Evolutionary conservation across 2,888 invertebrate genomes (phyloP), one percentile per base, ranked within the genome.

Genomic region (Deilephila elpenor): DNA sequence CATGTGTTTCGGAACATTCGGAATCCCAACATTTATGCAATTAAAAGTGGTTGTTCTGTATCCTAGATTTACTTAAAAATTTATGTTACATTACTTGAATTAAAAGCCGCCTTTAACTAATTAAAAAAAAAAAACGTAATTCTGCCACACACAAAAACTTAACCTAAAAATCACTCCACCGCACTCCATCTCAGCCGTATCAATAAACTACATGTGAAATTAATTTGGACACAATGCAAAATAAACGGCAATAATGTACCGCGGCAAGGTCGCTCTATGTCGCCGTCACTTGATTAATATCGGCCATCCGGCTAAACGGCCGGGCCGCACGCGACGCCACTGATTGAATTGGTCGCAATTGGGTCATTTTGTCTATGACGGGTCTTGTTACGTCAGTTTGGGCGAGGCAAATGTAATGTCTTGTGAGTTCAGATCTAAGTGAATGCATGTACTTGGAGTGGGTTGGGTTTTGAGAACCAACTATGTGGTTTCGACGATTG

Each of bases 331-430:
- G 59, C 72, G 72, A 67, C 11, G 37, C 64, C 32, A 7, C 19
- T 25, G 62, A 32, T 37, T 73, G 64, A 73, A 67, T 64, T 73
- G 67, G 64, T 67, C 56, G 72, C 56, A 72, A 62, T 56, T 73
- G 32, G 37, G 59, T 59, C 56, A 67, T 73, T 67, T 67, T 14
- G 56, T 17, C 19, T n/a, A 53, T 56, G 61, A 56, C 64, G 72
- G 29, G 14, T 37, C 34, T 34, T 32, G n/a, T 53, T 72, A 29
- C 29, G 19, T 51, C 44, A 62, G 62, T 32, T 34, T n/a, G n/a
- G 37, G 62, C 37, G 62, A 32, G 61, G 61, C 59, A 59, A 60
- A 17, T 61, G 44, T 14, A 14, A 11, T 44, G 44, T 44, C 44
- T 44, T 14, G 44, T 44, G 44, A 11, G 44, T 44, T 44, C 14